Evolutionary conservation across 2,888 invertebrate species (phyloP), one percentile per base, ranked within the genome.

Genomic region (Xanthorhoe designata): DNA sequence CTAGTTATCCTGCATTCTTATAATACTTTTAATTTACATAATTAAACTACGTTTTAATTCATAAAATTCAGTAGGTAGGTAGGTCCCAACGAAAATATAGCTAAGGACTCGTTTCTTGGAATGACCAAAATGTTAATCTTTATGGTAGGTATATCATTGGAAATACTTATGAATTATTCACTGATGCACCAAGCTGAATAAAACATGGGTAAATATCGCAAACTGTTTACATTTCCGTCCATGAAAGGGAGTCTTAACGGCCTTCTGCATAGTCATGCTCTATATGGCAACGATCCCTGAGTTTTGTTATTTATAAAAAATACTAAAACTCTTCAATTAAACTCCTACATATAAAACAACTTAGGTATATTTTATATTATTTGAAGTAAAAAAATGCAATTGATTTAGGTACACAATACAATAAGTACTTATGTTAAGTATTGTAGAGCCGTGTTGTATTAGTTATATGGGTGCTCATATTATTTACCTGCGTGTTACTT

Each of bases 381-480:
- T n/a, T n/a, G n/a, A n/a, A n/a, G n/a, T 2, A 24, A 45, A 47
- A 29, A 32, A 29, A 19, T 75, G 70, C 69, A 75, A 74, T 77
- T 76, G 58, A 75, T 78, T 75, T n/a, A n/a, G n/a, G n/a, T n/a
- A n/a, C n/a, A n/a, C n/a, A n/a, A n/a, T n/a, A n/a, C n/a, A n/a
- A n/a, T n/a, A n/a, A n/a, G n/a, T n/a, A n/a, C n/a, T n/a, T n/a
- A n/a, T n/a, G n/a, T n/a, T n/a, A n/a, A n/a, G n/a, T n/a, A n/a
- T n/a, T n/a, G n/a, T n/a, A n/a, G 70, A 81, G 74, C 85, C 81
- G 87, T 88, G 83, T 83, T 83, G 47, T 84, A 86, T 38, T 58
- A 81, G 75, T 76, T 76, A 81, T 82, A 70, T 66, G 64, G 62
- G 51, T 38, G 66, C 67, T 66, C 64, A 64, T 69, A 35, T 61